phyloP scores from a whole-genome alignment of 2,888 invertebrate species.

The Phragmatobia fuliginosa region DNA sequence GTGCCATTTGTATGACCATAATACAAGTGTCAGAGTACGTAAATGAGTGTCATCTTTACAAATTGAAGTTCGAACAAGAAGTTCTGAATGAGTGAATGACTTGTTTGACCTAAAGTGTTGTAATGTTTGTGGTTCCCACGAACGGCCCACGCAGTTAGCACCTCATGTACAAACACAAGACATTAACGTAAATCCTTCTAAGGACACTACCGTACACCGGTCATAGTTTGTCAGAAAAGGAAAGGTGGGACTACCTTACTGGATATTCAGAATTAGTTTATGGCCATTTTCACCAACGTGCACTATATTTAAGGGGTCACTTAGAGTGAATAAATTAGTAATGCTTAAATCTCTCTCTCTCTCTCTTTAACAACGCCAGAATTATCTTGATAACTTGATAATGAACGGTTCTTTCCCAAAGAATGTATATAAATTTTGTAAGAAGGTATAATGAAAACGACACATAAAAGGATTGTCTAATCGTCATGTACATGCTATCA shows the following conservation, averaged over 20 bases:
- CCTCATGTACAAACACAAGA: constrained; percentile 56
- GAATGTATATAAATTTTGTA: too few relatives aligned
- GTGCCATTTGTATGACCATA: background rate
- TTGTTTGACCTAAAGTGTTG: constrained; percentile 46
- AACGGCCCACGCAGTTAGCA: constrained; percentile 73
- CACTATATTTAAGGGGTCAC: too few relatives aligned
- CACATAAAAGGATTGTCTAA: too few relatives aligned
- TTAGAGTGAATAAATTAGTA: too few relatives aligned
- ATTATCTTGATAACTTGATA: too few relatives aligned
- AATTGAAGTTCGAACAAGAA: constrained; percentile 12
- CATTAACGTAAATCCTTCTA: constrained; percentile 43
- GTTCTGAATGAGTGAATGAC: constrained; percentile 53
- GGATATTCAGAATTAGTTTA: background rate
- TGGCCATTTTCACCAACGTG: too few relatives aligned
- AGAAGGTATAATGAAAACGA: too few relatives aligned
- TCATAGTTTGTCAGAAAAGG: constrained; percentile 26
- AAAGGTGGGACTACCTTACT: constrained; percentile 10
- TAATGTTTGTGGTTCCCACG: constrained; percentile 80
- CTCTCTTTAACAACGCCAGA: too few relatives aligned
- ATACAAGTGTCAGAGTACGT: constrained; percentile 20
- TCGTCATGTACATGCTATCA: too few relatives aligned
- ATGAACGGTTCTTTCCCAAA: too few relatives aligned
- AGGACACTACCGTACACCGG: constrained; percentile 40
- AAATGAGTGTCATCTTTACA: constrained; percentile 41
- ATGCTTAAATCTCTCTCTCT: too few relatives aligned